Base-by-base conservation (phyloP, 2,797 vertebrate genomes). In the Hyperoplus lanceolatus region DNA sequence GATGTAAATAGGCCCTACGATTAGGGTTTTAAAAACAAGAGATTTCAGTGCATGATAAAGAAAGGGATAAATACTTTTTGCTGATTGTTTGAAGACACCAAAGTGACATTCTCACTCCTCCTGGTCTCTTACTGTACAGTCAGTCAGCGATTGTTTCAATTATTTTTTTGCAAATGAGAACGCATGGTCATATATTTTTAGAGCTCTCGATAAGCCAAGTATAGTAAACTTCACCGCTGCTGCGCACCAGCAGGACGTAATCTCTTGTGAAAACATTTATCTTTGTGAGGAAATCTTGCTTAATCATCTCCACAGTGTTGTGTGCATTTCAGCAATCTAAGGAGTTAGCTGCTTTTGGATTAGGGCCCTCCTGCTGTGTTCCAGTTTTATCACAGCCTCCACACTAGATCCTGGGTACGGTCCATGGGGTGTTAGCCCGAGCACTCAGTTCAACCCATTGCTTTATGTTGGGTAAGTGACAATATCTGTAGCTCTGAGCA, bases 221-320 rank as follows among this genome's bases (percentile, higher is more conserved):
- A 78, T 16, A 78, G 85, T 82, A 77, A 89, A 83, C 79, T 79
- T 87, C 81, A 80, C 69, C 29, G 29, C 29, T 62, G 75, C 80
- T 57, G 73, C 70, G 81, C 85, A 66, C 80, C 90, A 92, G 87
- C 91, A 87, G 85, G 84, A 79, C 71, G 77, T 90, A 92, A 93
- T 91, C 92, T 89, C 89, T 86, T 80, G 68, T 42, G 74, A 90
- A 92, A 92, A 93, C 88, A 90, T 89, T 84, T 91, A 92, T 93
- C 90, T 92, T 85, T 73, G 77, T 83, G 29, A 29, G 29, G 80
- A 73, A 90, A 93, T 94, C 92, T 89, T 90, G 91, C 90, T 87
- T 93, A 91, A 94, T 94, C 92, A 93, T 92, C 91, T 84, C 81
- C 76, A 70, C 88, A 87, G 82, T 85, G 92, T 89, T 90, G 92